phyloP scores from a whole-genome alignment of 2,888 invertebrate species.

The Xestia c-nigrum region DNA sequence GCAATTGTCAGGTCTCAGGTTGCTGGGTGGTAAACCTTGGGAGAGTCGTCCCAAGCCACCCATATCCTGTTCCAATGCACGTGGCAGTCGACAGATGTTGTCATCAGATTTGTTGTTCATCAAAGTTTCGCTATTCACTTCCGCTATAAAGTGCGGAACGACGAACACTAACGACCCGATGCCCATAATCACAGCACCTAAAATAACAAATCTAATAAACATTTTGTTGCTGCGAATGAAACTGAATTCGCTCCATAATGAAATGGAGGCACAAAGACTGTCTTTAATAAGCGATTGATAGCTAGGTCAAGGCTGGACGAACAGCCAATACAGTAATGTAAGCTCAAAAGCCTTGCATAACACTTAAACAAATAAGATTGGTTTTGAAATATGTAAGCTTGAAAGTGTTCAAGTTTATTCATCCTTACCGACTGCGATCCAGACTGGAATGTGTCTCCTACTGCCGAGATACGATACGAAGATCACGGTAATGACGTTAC shows the following conservation, averaged over 20 bases:
- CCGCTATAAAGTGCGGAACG: slow-evolving; percentile 97
- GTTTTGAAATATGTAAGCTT: background rate
- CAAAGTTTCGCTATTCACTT: slow-evolving; percentile 93
- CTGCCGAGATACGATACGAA: slow-evolving; percentile 99
- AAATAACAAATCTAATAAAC: slow-evolving; percentile 64
- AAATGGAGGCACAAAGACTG: slow-evolving; percentile 26
- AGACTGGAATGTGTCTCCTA: slow-evolving; percentile 97
- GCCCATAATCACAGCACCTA: slow-evolving; percentile 97
- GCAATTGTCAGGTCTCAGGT: slow-evolving; percentile 94
- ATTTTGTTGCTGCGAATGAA: slow-evolving; percentile 21
- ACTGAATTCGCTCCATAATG: slow-evolving; percentile 18
- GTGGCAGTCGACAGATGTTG: slow-evolving; percentile 95
- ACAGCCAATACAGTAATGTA: slow-evolving; percentile 26
- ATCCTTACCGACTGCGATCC: slow-evolving; percentile 96
- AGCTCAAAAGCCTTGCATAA: slow-evolving; percentile 23
- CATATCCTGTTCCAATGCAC: slow-evolving; percentile 93
- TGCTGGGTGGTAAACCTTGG: slow-evolving; percentile 94
- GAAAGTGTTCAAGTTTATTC: background rate
- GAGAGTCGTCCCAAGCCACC: slow-evolving; percentile 93
- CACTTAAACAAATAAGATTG: slow-evolving; percentile 17
- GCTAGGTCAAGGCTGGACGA: slow-evolving; percentile 52
- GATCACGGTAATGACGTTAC: slow-evolving; percentile 98
- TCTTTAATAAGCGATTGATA: slow-evolving; percentile 45
- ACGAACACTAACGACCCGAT: slow-evolving; percentile 98
- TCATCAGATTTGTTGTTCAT: slow-evolving; percentile 93